phyloP scores from a whole-genome alignment of 92 coral and sea anemone genomes.

The Chrysogorgia sp. region DNA sequence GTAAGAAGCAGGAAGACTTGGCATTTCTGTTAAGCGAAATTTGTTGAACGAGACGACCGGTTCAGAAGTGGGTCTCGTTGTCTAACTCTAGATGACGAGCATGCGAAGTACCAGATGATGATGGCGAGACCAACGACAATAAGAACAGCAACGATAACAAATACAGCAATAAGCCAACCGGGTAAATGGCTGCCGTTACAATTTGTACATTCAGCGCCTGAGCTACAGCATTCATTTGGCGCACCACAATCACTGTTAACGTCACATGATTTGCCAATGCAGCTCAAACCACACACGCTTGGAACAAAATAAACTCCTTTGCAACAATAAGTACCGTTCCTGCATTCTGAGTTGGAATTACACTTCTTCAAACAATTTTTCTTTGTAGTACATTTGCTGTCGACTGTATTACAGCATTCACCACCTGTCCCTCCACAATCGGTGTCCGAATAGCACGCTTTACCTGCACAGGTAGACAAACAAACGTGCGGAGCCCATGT shows the following conservation, averaged over 20 bases:
- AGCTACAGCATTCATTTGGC: conserved; percentile 44
- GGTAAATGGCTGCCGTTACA: conserved; percentile 34
- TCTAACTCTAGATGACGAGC: no score
- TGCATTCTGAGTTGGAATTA: conserved; percentile 33
- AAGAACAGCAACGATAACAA: conserved; percentile 49
- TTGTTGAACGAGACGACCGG: no score
- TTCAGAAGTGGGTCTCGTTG: no score
- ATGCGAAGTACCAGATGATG: conserved; percentile 35
- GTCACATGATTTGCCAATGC: conserved; percentile 40
- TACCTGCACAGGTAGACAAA: conserved; percentile 35
- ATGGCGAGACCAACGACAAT: conserved; percentile 36
- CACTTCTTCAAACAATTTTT: conserved; percentile 44
- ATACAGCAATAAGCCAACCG: conserved; percentile 49
- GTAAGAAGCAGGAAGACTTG: no score
- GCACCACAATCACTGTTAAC: conserved; percentile 49
- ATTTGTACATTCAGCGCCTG: conserved; percentile 43
- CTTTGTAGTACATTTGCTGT: conserved; percentile 37
- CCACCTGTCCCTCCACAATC: conserved; percentile 50
- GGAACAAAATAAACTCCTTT: conserved; percentile 17
- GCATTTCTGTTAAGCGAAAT: no score
- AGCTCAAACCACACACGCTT: conserved; percentile 44
- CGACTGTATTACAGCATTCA: conserved; percentile 45
- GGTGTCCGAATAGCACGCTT: conserved; percentile 39
- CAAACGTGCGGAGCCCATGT: conserved; percentile 30
- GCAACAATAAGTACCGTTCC: conserved; percentile 14